Base-by-base conservation (phyloP, 2,888 invertebrate species). In the Cataglyphis livida region DNA sequence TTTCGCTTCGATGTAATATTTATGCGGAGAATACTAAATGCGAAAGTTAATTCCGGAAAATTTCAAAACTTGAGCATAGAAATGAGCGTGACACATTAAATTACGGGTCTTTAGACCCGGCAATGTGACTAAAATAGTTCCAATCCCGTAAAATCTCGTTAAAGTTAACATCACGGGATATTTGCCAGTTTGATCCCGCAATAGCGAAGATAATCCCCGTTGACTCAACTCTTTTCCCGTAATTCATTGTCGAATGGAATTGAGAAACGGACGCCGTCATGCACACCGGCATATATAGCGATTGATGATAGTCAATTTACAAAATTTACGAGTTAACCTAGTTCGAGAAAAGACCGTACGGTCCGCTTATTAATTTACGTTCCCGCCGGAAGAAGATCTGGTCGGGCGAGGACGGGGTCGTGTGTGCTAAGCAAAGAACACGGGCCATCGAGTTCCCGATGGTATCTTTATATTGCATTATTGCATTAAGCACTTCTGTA, bases 401-500 rank as follows among this genome's bases (percentile, higher is more conserved):
- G 71, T 82, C 35, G 66, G 66, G 59, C 57, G 71, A 70, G 85
- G 84, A 73, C 75, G 61, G 54, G 82, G 21, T 38, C 82, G 78
- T 83, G 88, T 76, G 70, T 76, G 64, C 82, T 78, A 81, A 75
- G 81, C 73, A 87, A 90, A 85, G 89, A 90, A 85, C 87, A 89
- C 87, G 87, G 86, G 84, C 85, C 86, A 86, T 91, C 88, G 88
- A 84, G 87, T 71, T 90, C 90, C 92, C 91, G 91, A 91, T 91
- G 92, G 93, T 93, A 93, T 93, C 93, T 94, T 93, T 93, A 92
- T 93, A 92, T 92, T 92, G 92, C 92, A 92, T 94, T 94, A 94
- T 94, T 94, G 92, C 92, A 85, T 90, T 94, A 94, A 94, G 94
- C 91, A 94, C 93, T 94, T 94, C 88, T 87, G 94, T 89, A 94